phyloP scores from a whole-genome alignment of 2,113 vertebrate genomes.

The Hyla sarda region DNA sequence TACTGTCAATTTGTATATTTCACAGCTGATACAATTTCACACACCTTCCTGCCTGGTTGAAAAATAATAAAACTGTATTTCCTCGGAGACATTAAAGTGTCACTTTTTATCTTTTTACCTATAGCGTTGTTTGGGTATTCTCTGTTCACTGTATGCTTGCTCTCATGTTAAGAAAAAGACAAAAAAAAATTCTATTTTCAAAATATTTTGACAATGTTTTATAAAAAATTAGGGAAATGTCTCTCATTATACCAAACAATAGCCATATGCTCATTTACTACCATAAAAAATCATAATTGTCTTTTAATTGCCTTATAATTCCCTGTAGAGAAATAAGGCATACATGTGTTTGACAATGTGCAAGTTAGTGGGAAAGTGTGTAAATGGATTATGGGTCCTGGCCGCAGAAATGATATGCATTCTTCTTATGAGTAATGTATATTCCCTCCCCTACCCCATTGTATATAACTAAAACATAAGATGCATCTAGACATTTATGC shows the following conservation, averaged over 20 bases:
- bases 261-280: background rate
- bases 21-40: constrained; percentile 52
- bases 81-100: constrained; percentile 32
- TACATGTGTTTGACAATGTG: background rate
- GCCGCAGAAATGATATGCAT: background rate
- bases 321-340: background rate
- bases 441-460: background rate
- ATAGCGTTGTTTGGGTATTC: background rate
- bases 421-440: background rate
- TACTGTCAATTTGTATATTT: constrained; percentile 57
- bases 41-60: constrained; percentile 17
- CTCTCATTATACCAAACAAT: background rate
- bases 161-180: background rate
- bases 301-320: background rate
- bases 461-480: too few species aligned
- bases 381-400: background rate
- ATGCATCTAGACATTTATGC: too few species aligned
- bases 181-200: background rate
- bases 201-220: background rate
- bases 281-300: background rate
- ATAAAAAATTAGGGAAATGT: background rate
- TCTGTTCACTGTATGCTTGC: background rate
- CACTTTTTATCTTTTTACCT: too few species aligned
- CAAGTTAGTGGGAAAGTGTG: background rate
- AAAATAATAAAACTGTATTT: constrained; percentile 39